Conservation (phyloP, 2,797 vertebrate genomes). For the Adrianichthys oophorus region DNA sequence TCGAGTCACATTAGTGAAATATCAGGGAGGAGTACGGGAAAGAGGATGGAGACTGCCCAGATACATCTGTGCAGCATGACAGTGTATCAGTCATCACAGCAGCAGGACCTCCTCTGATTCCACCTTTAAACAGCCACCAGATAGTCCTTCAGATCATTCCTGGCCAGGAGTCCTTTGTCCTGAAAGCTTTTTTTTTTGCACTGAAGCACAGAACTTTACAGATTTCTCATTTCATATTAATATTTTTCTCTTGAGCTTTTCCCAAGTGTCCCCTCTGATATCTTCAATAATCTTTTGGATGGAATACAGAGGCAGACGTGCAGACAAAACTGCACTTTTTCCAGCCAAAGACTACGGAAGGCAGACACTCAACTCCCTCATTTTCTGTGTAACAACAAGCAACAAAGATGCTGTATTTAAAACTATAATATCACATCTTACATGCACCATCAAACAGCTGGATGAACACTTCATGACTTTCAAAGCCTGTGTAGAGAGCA, state of each 20-base stretch:
- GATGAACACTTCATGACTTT: constrained; percentile 48
- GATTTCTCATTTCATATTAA: constrained; percentile 50
- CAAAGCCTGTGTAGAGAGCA: constrained; percentile 37
- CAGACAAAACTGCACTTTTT: constrained; percentile 51
- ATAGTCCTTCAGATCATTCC: constrained; percentile 50
- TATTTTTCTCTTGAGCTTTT: constrained; percentile 48
- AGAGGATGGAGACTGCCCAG: constrained; percentile 67
- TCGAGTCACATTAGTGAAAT: constrained; percentile 76
- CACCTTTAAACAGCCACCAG: constrained; percentile 55
- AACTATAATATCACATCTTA: constrained; percentile 62
- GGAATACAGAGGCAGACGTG: constrained; percentile 21
- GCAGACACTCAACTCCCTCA: constrained; percentile 31
- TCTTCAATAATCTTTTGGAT: constrained; percentile 41
- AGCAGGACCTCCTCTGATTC: constrained; percentile 59
- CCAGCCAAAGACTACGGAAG: constrained; percentile 38
- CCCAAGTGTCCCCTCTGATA: constrained; percentile 33
- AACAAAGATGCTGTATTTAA: constrained; percentile 47
- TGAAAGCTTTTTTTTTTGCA: constrained; percentile 38
- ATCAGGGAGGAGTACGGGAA: constrained; percentile 67
- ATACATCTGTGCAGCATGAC: constrained; percentile 69
- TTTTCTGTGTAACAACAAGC: constrained; percentile 50
- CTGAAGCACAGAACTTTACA: constrained; percentile 24
- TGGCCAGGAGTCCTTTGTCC: constrained; percentile 31
- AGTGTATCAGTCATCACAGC: constrained; percentile 76
- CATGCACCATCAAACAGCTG: constrained; percentile 61